These are phyloP conservation scores for Pangasius mekongensis DNA, from an alignment of 2,797 vertebrate species.

Conservation along the genomic window DNA sequence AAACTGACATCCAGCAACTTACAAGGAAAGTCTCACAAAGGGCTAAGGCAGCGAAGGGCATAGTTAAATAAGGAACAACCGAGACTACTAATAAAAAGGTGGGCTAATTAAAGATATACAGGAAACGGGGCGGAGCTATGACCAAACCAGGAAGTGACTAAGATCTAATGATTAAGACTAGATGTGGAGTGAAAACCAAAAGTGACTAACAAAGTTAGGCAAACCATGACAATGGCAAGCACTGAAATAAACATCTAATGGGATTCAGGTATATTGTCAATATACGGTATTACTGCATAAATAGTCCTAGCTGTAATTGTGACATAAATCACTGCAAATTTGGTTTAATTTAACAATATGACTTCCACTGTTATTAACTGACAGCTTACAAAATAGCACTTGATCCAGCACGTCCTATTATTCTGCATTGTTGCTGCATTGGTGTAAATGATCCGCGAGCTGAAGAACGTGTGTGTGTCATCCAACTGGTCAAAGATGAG, in stretches of 20 bases:
- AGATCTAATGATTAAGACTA: not conserved
- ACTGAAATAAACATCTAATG: not conserved
- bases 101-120: not conserved
- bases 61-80: too few species aligned
- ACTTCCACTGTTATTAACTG: not conserved
- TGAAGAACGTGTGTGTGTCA: not conserved
- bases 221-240: not conserved
- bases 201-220: not conserved
- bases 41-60: too few species aligned
- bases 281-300: not conserved
- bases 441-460: not conserved
- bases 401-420: not conserved
- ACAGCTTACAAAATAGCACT: not conserved
- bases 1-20: too few species aligned
- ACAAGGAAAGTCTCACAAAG: not conserved
- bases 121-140: not conserved
- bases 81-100: too few species aligned
- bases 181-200: not conserved
- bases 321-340: not conserved
- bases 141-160: not conserved
- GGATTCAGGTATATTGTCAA: not conserved
- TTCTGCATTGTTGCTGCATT: not conserved
- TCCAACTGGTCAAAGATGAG: constrained; percentile 17
- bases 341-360: not conserved
- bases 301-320: not conserved